Base-by-base conservation (phyloP, 2,113 vertebrate genomes). In the Pholis gunnellus region DNA sequence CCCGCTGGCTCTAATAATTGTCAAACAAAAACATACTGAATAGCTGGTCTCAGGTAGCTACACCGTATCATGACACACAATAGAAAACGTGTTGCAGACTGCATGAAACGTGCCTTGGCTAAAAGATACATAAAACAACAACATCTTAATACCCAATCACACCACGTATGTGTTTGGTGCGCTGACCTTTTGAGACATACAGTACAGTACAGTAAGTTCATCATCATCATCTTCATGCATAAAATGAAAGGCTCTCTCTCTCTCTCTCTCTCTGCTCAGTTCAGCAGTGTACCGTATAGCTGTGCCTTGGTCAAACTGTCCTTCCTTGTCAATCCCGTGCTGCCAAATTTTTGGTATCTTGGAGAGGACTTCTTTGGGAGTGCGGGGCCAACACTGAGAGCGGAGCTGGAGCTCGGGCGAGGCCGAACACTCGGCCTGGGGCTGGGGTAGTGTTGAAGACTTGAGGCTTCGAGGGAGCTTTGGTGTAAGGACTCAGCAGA, bases 231-330 rank as follows among this genome's bases (percentile, higher is more conserved):
- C 75, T 40, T 81, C 48, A 94, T 94, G 94, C 94, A 93, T 89
- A 88, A 87, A 87, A 76, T 59, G n/a, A 78, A 85, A 77, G 75
- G 25, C 78, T 75, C 6, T 25, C 42, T 44, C 42, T 46, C 44
- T 46, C 44, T 18, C 44, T 18, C 17, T 54, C 10, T 52, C 44
- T 14, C 2, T 2, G 40, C 78, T 96, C 94, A 99, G 93, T 99
- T 99, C 80, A 99, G 95, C 88, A 99, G 94, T 17, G 98, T 99
- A n/a, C 98, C 98, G 0, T 99, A 99, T 54, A 99, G 90, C 94
- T 99, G 98, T 83, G 98, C 98, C 94, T 99, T 99, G 77, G 97
- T 99, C 88, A 99, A 96, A 90, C 97, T 99, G 94, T 99, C 97
- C 91, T 99, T 99, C 79, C 98, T 96, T 69, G 96, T 98, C 81